Evolutionary conservation across 2,888 invertebrate genomes (phyloP).

Genomic region (Eueremaeus valkanovi): DNA sequence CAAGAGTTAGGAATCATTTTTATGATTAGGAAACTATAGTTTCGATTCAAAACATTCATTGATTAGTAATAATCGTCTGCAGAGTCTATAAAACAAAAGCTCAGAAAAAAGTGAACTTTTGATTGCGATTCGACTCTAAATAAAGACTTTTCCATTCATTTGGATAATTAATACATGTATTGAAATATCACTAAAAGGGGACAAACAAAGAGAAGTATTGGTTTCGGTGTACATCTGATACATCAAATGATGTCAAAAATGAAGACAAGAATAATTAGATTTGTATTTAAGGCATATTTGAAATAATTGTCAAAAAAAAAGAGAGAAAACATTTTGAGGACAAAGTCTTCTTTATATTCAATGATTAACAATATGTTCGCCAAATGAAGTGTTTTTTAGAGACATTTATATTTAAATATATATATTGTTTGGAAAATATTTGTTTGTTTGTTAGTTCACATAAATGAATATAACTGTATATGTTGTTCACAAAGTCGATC

Average conservation of each 20-base stretch:
- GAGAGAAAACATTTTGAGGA: neutral
- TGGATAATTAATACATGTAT: neutral
- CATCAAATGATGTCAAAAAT: neutral
- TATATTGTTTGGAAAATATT: constrained; percentile 22
- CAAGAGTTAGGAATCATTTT: neutral
- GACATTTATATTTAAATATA: constrained; percentile 2
- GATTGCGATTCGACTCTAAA: neutral
- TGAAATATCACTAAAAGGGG: neutral
- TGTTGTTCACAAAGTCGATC: constrained; percentile 5
- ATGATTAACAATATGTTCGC: neutral
- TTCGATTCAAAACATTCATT: neutral
- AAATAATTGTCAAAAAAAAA: constrained; percentile 22
- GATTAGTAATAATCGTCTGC: neutral
- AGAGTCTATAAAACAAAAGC: neutral
- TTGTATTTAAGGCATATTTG: constrained; percentile 25
- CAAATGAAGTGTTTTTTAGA: neutral
- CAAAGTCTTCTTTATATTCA: neutral
- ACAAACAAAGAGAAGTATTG: neutral
- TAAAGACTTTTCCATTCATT: neutral
- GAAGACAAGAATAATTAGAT: neutral
- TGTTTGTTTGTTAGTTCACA: neutral
- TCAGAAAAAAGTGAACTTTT: neutral
- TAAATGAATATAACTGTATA: neutral
- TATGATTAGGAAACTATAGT: neutral
- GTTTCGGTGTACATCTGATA: neutral